phyloP scores from a whole-genome alignment of 2,888 invertebrate genomes.

The Cactoblastis cactorum region DNA sequence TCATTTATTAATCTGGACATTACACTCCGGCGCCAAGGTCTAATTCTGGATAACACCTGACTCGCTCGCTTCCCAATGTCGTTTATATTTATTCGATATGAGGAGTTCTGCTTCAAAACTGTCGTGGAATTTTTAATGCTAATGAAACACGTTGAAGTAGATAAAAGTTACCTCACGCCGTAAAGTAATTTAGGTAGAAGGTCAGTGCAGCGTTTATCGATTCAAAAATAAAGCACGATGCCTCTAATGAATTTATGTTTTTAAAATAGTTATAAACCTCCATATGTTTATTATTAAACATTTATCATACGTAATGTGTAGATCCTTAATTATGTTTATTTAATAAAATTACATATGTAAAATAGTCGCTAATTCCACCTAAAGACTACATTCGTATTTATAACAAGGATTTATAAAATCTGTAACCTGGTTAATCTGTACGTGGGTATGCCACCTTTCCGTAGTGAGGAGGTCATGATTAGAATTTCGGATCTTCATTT shows the following conservation, averaged over 20 bases:
- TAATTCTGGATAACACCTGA: constrained; percentile 46
- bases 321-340: too few relatives aligned
- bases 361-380: too few relatives aligned
- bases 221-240: background rate
- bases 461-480: too few relatives aligned
- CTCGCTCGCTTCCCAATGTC: constrained; percentile 31
- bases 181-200: constrained; percentile 6
- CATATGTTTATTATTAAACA: background rate
- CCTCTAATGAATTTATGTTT: background rate
- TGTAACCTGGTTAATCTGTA: too few relatives aligned
- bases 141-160: background rate
- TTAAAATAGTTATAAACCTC: too few relatives aligned
- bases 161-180: background rate
- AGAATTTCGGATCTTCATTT: too few relatives aligned
- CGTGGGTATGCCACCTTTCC: too few relatives aligned
- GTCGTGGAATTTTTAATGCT: constrained; percentile 1
- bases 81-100: constrained; percentile 24
- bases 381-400: too few relatives aligned
- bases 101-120: background rate
- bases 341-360: too few relatives aligned
- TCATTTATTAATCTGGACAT: constrained; percentile 38
- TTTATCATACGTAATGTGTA: too few relatives aligned
- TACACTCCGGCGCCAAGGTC: constrained; percentile 37
- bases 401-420: too few relatives aligned
- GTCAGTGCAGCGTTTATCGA: constrained; percentile 15